phyloP scores from a whole-genome alignment of 2,113 vertebrate species.

The Opisthocomus hoazin region DNA sequence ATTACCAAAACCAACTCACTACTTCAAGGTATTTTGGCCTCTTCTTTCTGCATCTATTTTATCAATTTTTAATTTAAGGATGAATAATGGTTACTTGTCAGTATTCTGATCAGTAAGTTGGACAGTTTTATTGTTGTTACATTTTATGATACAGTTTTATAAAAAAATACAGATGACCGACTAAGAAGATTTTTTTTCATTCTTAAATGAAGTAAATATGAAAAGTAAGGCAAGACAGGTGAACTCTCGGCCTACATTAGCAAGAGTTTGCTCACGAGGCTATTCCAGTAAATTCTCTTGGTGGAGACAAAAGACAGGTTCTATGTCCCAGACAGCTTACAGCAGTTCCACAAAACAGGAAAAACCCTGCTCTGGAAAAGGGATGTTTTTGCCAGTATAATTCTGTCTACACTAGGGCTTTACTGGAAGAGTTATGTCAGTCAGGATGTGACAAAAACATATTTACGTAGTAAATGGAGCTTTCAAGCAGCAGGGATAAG shows the following conservation, averaged over 20 bases:
- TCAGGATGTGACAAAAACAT: not conserved
- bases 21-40: not conserved
- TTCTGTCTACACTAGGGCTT: not conserved
- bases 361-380: not conserved
- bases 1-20: not conserved
- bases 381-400: not conserved
- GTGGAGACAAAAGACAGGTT: not conserved
- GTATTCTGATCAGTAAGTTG: not conserved
- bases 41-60: not conserved
- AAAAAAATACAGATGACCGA: not conserved
- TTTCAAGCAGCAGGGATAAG: not conserved
- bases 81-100: not conserved
- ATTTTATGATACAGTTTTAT: not conserved
- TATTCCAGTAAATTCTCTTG: not conserved
- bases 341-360: not conserved
- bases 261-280: not conserved
- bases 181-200: not conserved
- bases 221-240: not conserved
- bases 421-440: not conserved
- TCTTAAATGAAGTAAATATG: not conserved
- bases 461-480: not conserved
- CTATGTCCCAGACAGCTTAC: not conserved
- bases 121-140: not conserved
- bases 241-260: not conserved
- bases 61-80: not conserved